Percentiles rank a stretch among this genome's conserved stretches.
Evolutionary conservation across 2,888 invertebrate genomes (phyloP).

Genomic region (Mactromeris polynyma): DNA sequence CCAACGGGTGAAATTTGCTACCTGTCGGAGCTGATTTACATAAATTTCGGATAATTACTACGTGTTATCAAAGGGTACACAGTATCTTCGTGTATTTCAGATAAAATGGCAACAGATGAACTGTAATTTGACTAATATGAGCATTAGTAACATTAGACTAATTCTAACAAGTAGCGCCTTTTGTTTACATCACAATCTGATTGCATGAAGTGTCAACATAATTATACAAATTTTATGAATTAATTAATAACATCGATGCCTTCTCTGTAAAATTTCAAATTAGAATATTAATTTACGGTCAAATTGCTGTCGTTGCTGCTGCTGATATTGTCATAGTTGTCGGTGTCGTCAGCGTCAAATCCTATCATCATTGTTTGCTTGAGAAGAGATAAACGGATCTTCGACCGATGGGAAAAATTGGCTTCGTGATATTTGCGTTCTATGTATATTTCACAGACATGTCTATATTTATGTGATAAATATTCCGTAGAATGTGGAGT

Average conservation of each 20-base stretch:
- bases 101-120: not conserved
- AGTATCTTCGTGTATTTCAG: not conserved
- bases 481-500: conserved; percentile 10
- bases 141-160: not conserved
- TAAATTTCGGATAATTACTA: conserved; percentile 28
- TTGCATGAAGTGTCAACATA: not conserved
- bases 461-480: conserved; percentile 31
- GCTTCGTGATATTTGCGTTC: not conserved
- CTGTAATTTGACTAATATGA: not conserved
- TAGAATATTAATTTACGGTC: not conserved
- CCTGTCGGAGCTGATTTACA: conserved; percentile 41
- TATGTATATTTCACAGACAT: conserved; percentile 13
- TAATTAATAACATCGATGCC: not conserved
- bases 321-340: not conserved
- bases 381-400: not conserved
- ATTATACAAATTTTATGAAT: not conserved
- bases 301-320: not conserved
- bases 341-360: not conserved
- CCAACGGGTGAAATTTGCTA: conserved; percentile 40
- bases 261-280: not conserved
- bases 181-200: not conserved
- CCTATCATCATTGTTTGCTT: not conserved
- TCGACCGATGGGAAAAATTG: conserved; percentile 1
- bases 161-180: not conserved
- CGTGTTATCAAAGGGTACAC: conserved; percentile 7